Conservation (phyloP, 2,888 invertebrate species). For the Trichogramma dendrolimi region DNA sequence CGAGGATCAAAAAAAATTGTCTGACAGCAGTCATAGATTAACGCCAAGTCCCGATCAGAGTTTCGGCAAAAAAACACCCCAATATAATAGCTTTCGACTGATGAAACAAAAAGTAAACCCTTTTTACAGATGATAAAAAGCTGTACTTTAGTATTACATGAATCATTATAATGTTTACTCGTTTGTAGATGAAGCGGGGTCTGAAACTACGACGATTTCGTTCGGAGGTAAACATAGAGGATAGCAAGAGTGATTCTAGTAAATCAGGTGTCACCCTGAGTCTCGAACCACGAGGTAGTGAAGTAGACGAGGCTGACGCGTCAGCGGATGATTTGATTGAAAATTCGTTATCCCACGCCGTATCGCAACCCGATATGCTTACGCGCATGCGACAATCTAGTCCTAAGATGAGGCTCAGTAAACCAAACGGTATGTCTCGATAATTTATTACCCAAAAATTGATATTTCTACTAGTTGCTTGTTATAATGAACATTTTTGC, state of each 20-base stretch:
- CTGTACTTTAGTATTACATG: background rate
- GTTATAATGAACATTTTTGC: slow-evolving; percentile 3
- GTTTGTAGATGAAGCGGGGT: slow-evolving; percentile 43
- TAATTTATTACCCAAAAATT: background rate
- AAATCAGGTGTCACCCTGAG: slow-evolving; percentile 41
- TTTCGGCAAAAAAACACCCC: slow-evolving; percentile 44
- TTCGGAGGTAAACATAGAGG: slow-evolving; percentile 52
- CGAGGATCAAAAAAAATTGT: slow-evolving; percentile 18
- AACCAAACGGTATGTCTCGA: slow-evolving; percentile 39
- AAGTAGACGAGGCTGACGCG: slow-evolving; percentile 50
- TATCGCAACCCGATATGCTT: slow-evolving; percentile 52
- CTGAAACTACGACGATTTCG: slow-evolving; percentile 50
- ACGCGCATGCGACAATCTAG: slow-evolving; percentile 42
- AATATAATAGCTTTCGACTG: slow-evolving; percentile 48
- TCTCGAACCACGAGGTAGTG: slow-evolving; percentile 44
- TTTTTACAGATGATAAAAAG: no score
- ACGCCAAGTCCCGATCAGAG: slow-evolving; percentile 45
- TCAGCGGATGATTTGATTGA: slow-evolving; percentile 50
- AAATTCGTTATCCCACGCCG: slow-evolving; percentile 47
- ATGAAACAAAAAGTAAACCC: slow-evolving; percentile 49
- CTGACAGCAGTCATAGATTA: slow-evolving; percentile 40
- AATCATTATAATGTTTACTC: background rate
- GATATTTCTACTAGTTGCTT: background rate
- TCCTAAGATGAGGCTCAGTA: slow-evolving; percentile 38
- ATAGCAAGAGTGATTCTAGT: slow-evolving; percentile 40